Conservation (phyloP, 1,140 invertebrate genomes). For the Psix sp. region DNA sequence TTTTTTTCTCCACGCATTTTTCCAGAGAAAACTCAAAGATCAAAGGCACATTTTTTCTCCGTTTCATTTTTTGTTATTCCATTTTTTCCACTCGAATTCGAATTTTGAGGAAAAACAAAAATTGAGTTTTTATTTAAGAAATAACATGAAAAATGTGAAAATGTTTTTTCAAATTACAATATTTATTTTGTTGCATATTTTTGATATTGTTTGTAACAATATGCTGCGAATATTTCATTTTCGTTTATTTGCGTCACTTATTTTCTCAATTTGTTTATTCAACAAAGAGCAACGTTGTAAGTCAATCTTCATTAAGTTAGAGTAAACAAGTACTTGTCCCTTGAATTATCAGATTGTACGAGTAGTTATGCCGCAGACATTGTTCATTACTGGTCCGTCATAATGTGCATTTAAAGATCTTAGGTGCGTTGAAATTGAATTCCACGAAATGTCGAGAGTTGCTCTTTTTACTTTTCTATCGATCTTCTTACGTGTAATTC, state of each 20-base stretch:
- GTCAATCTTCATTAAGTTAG: conserved; percentile 61
- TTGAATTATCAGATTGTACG: conserved; percentile 54
- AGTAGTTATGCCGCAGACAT: conserved; percentile 20
- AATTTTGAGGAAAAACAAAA: no score
- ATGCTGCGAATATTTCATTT: no score
- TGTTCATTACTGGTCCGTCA: conserved; percentile 17
- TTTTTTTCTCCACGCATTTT: background rate
- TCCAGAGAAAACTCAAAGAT: conserved; percentile 1
- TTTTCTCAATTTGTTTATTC: background rate
- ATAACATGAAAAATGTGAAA: no score
- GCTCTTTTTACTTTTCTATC: no score
- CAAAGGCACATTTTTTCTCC: background rate
- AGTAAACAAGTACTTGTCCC: conserved; percentile 44
- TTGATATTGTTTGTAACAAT: no score
- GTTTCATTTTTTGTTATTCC: background rate
- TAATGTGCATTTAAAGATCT: background rate
- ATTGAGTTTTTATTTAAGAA: no score
- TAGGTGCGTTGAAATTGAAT: no score
- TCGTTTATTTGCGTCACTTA: background rate
- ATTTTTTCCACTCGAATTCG: no score
- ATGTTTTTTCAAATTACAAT: no score
- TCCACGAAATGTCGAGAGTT: no score
- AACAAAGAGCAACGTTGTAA: conserved; percentile 54
- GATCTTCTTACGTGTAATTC: conserved; percentile 26
- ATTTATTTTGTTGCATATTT: no score